phyloP scores from a whole-genome alignment of 2,113 vertebrate species.

The Arizona elegans region DNA sequence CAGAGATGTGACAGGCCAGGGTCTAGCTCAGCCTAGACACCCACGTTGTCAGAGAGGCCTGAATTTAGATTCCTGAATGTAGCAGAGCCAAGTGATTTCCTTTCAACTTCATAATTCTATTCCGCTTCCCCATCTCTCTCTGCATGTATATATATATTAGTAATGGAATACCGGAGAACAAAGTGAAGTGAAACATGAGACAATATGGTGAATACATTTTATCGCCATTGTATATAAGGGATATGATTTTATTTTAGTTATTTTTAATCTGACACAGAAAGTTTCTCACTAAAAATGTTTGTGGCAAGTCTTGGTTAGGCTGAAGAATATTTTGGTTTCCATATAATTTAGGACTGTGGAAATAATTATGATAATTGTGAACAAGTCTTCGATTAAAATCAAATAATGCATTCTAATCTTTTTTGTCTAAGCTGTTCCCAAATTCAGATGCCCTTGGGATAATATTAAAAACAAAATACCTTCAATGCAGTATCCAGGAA shows the following conservation, averaged over 20 bases:
- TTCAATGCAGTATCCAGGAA: slow-evolving; percentile 50
- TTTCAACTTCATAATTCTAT: background rate
- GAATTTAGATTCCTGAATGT: background rate
- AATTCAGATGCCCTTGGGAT: slow-evolving; percentile 35
- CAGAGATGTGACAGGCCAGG: background rate
- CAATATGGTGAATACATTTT: background rate
- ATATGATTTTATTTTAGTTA: background rate
- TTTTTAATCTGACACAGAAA: background rate
- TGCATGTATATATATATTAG: background rate
- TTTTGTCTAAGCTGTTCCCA: slow-evolving; percentile 31
- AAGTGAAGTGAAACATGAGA: background rate
- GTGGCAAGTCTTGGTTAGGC: background rate
- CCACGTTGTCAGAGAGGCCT: background rate
- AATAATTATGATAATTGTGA: background rate
- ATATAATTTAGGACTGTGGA: background rate
- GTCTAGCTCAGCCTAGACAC: background rate
- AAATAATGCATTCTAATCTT: slow-evolving; percentile 3
- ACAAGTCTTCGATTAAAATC: slow-evolving; percentile 13
- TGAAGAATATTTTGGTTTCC: background rate
- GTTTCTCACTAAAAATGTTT: background rate
- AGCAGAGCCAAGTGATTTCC: background rate
- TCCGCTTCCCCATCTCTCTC: background rate
- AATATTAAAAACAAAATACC: slow-evolving; percentile 48
- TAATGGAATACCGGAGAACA: background rate
- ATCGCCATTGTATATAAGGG: background rate